Base-by-base conservation (phyloP, 2,113 vertebrate species). In the Macquaria australasica region DNA sequence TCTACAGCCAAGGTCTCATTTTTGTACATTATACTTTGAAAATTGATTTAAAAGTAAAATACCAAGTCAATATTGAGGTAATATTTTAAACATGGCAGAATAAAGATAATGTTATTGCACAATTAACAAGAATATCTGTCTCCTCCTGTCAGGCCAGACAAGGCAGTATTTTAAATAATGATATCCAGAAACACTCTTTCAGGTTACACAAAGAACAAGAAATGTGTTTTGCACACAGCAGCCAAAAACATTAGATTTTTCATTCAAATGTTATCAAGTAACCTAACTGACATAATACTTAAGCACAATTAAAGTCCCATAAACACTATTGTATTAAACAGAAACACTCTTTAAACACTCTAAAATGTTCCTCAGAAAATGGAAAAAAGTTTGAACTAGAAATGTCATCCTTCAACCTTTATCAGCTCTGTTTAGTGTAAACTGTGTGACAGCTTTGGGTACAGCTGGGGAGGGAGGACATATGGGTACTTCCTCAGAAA, bases 401-500 rank as follows among this genome's bases (percentile, higher is more conserved):
- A 31, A 15, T 51, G 4, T 34, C 25, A 21, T 51, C 12, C 3
- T 50, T 43, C 48, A 18, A 14, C 11, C 34, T 11, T 25, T 37
- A n/a, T 86, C n/a, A 37, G 50, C 4, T 81, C 8, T 63, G 31
- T 59, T 74, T 45, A 15, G 25, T 45, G 25, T 64, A 50, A 82
- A 11, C 16, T 18, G 31, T 43, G 16, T 67, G 11, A 21, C 37
- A 66, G 51, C 3, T 58, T 67, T 68, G 25, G 66, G 21, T 41
- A 56, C 80, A 79, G 41, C 51, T 85, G 76, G 28, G 60, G 39
- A 60, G 3, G 11, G 34, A 60, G 3, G 8, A 53, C 50, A 69
- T 2, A 28, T 11, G 3, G 39, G 55, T 20, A 39, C 59, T 91
- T 89, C 72, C 79, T 73, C 5, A 73, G 87, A 89, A 87, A 76